phyloP scores from a whole-genome alignment of 30 jellyfish, hydroid and myxozoan species.

The Morbakka virulenta region DNA sequence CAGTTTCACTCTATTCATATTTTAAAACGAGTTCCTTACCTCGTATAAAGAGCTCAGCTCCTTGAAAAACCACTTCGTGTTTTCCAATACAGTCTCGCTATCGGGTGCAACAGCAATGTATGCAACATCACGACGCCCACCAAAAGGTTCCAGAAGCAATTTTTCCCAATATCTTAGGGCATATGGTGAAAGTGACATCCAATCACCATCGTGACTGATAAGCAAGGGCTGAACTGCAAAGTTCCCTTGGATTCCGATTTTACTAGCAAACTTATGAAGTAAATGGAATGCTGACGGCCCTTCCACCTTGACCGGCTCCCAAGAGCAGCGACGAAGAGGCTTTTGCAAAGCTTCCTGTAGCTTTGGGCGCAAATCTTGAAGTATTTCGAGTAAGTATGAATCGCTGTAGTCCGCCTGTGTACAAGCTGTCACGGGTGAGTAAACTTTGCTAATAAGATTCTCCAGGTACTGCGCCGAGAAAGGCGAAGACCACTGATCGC shows the following conservation, averaged over 20 bases:
- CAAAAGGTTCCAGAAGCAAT: constrained; percentile 83
- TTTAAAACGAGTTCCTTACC: constrained; percentile 37
- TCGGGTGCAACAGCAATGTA: constrained; percentile 96
- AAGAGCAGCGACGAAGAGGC: constrained; percentile 61
- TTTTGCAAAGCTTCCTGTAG: constrained; percentile 67
- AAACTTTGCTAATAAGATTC: constrained; percentile 22
- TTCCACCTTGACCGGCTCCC: constrained; percentile 63
- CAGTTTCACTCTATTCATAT: background rate
- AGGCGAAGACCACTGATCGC: constrained; percentile 68
- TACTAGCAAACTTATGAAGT: constrained; percentile 55
- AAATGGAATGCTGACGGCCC: constrained; percentile 75
- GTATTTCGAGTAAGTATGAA: constrained; percentile 24
- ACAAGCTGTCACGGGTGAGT: background rate
- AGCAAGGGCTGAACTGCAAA: constrained; percentile 59
- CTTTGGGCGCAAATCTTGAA: constrained; percentile 46
- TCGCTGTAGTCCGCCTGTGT: background rate
- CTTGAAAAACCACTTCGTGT: constrained; percentile 82
- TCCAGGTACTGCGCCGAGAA: constrained; percentile 52
- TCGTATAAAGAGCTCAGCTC: constrained; percentile 84
- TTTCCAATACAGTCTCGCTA: constrained; percentile 74
- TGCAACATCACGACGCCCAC: constrained; percentile 90
- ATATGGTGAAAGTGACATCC: constrained; percentile 81
- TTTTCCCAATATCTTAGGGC: constrained; percentile 76
- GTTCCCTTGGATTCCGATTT: constrained; percentile 52
- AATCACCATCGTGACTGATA: constrained; percentile 84